Conservation (phyloP, 2,113 vertebrate genomes). For the Phoenicopterus ruber region DNA sequence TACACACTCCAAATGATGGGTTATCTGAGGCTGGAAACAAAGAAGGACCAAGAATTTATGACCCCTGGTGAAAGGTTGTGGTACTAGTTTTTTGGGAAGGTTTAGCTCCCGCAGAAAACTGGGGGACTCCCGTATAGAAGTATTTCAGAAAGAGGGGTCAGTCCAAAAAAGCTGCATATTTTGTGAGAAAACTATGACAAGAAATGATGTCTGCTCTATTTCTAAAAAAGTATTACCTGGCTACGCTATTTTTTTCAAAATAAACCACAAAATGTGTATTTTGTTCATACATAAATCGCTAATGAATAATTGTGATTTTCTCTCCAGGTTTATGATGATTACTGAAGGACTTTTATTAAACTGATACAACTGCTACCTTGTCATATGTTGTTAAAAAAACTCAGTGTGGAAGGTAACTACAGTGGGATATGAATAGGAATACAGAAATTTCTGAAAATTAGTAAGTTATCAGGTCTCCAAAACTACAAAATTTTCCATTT, state of each 20-base stretch:
- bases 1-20: background rate
- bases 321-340: background rate
- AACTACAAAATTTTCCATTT: background rate
- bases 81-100: background rate
- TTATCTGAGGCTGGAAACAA: background rate
- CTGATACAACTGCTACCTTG: background rate
- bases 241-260: background rate
- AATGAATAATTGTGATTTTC: background rate
- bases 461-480: background rate
- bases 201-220: background rate
- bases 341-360: background rate
- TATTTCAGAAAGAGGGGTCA: background rate
- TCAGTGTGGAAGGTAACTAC: background rate
- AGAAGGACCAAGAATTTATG: background rate
- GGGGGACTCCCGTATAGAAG: rapidly evolving
- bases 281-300: background rate
- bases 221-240: background rate
- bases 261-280: background rate
- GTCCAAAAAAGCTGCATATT: background rate
- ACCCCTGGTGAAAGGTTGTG: background rate
- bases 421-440: background rate
- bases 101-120: background rate
- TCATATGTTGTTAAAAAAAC: background rate
- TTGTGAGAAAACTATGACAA: background rate
- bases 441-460: background rate